Percentiles rank a stretch among this genome's conserved stretches.
Evolutionary conservation across 2,888 invertebrate genomes (phyloP).

Genomic region (Tetragnatha montana): DNA sequence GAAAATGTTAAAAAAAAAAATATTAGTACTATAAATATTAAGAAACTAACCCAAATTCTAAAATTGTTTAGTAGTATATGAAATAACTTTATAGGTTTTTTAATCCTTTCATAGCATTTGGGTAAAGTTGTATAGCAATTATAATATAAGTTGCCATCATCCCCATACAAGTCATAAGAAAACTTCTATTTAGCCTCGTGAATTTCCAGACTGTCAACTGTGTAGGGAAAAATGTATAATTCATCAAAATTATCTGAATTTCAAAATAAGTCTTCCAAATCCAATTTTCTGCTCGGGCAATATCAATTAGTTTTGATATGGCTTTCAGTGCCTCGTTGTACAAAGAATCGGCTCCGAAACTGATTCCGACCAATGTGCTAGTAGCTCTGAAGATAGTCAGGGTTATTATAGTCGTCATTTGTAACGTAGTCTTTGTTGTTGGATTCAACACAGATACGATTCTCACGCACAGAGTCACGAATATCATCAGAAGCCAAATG

Average conservation of each 20-base stretch:
- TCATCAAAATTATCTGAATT: conserved; percentile 21
- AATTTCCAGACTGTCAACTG: conserved; percentile 50
- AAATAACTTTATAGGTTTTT: background rate
- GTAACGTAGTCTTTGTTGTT: conserved; percentile 5
- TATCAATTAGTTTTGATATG: conserved; percentile 7
- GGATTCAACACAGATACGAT: conserved; percentile 55
- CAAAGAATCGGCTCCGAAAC: conserved; percentile 46
- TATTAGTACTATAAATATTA: too few species aligned
- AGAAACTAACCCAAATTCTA: too few species aligned
- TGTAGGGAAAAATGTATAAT: conserved; percentile 22
- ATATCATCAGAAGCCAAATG: conserved; percentile 43
- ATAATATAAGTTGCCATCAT: conserved; percentile 59
- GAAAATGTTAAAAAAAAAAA: too few species aligned
- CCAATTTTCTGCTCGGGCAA: background rate
- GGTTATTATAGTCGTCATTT: conserved; percentile 36
- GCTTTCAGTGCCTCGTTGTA: conserved; percentile 20
- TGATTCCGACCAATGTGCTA: conserved; percentile 19
- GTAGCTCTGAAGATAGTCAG: conserved; percentile 27
- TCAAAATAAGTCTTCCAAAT: conserved; percentile 16
- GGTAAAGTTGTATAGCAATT: conserved; percentile 52
- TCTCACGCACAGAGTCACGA: conserved; percentile 45
- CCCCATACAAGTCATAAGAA: conserved; percentile 55
- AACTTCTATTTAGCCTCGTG: conserved; percentile 37
- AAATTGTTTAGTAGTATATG: background rate
- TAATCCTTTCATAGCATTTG: conserved; percentile 58